Evolutionary conservation across 2,888 invertebrate species (phyloP).

Genomic region (Athetis lepigone): DNA sequence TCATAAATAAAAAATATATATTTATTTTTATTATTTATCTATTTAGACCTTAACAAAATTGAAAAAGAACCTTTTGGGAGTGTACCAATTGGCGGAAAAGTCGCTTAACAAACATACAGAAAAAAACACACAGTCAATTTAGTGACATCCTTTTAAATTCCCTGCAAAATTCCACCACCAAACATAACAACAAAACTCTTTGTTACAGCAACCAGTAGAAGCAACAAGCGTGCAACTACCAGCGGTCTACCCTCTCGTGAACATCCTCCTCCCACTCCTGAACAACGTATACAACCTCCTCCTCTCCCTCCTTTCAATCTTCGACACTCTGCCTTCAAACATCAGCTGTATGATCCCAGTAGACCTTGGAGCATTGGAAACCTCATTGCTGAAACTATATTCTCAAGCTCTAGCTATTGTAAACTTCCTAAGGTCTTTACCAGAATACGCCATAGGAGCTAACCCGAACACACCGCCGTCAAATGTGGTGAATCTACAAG

Average conservation of each 20-base stretch:
- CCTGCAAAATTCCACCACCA: too few species aligned
- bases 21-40: too few species aligned
- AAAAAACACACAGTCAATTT: too few species aligned
- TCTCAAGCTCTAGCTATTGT: slow-evolving; percentile 86
- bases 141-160: too few species aligned
- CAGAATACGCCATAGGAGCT: slow-evolving; percentile 83
- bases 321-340: slow-evolving; percentile 84
- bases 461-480: slow-evolving; percentile 78
- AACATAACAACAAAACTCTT: neutral
- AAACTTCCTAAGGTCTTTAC: slow-evolving; percentile 81
- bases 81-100: too few species aligned
- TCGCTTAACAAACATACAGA: too few species aligned
- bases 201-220: slow-evolving; percentile 70
- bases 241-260: slow-evolving; percentile 86
- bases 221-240: slow-evolving; percentile 81
- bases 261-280: slow-evolving; percentile 83
- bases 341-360: slow-evolving; percentile 84
- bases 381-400: slow-evolving; percentile 83
- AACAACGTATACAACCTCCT: slow-evolving; percentile 88
- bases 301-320: slow-evolving; percentile 84
- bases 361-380: slow-evolving; percentile 84
- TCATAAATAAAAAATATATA: too few species aligned
- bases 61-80: too few species aligned
- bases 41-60: too few species aligned
- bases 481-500: slow-evolving; percentile 76